phyloP scores from a whole-genome alignment of 1,140 invertebrate genomes.

The Solenopsis invicta region DNA sequence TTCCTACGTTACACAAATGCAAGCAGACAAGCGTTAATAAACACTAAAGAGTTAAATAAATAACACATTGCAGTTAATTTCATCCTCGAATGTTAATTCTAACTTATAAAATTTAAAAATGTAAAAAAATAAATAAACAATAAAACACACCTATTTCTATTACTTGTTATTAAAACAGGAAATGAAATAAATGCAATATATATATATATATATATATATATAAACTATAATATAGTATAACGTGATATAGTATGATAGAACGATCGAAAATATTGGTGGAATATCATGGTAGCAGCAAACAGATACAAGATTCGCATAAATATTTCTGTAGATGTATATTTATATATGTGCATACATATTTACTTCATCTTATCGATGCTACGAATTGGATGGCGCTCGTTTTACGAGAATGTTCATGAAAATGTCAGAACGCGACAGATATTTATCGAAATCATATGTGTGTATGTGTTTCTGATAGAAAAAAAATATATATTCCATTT shows the following conservation, averaged over 20 bases:
- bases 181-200: constrained; percentile 8
- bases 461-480: constrained; percentile 12
- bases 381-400: constrained; percentile 61
- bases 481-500: background rate
- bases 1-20: background rate
- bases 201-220: constrained; percentile 5
- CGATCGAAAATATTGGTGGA: constrained; percentile 42
- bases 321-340: constrained; percentile 68
- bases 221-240: constrained; percentile 23
- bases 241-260: constrained; percentile 19
- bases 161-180: constrained; percentile 47
- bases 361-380: constrained; percentile 43
- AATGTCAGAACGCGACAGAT: constrained; percentile 37
- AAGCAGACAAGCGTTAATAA: background rate
- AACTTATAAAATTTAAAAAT: background rate
- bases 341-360: constrained; percentile 71
- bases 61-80: constrained; percentile 18
- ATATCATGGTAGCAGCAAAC: constrained; percentile 59
- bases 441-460: constrained; percentile 47
- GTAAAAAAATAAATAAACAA: background rate
- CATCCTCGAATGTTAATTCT: background rate
- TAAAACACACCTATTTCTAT: constrained; percentile 32
- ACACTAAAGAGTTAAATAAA: background rate
- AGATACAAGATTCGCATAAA: constrained; percentile 64
- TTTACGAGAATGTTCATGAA: constrained; percentile 65